Base-by-base conservation (phyloP, 2,888 invertebrate species). In the Phyllotreta striolata region DNA sequence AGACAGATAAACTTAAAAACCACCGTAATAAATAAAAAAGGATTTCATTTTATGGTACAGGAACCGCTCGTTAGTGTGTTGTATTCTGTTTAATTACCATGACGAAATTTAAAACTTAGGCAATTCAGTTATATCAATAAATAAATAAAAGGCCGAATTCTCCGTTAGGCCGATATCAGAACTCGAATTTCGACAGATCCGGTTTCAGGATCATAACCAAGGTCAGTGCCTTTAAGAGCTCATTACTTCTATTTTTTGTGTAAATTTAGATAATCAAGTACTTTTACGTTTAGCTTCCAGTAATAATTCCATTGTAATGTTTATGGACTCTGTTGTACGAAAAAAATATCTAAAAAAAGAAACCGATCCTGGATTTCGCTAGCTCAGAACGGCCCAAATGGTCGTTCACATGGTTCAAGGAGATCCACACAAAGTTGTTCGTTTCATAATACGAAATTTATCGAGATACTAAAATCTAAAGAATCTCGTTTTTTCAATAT, bases 401-500 rank as follows among this genome's bases (percentile, higher is more conserved):
- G 52, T 60, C 60, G 44, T 60, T 60, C 38, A 60, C 60, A 60
- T 54, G 38, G 60, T 60, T 60, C 60, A 60, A 60, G 60, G 60
- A 60, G 43, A 60, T 44, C 60, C 38, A 60, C 60, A 60, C 52
- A 51, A 40, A 62, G 49, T 51, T 55, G 41, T 41, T 56, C 56
- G 49, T 62, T 56, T 62, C 44, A 56, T 55, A 55, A 55, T 62
- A 63, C 54, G 51, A 54, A 49, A 60, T 60, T 58, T 58, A 65
- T 57, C 65, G 65, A 57, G 65, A 62, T 62, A 62, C 65, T 57
- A 58, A 65, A 62, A 65, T 65, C 62, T 65, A 41, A 64, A 66
- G 64, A 66, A 64, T 68, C 66, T 67, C 54, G 58, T 62, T 64
- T 70, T 69, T 70, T 68, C 71, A 70, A 66, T 73, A 71, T 72